Base-by-base conservation (phyloP, 2,888 invertebrate genomes). In the Andrena chrysosceles region DNA sequence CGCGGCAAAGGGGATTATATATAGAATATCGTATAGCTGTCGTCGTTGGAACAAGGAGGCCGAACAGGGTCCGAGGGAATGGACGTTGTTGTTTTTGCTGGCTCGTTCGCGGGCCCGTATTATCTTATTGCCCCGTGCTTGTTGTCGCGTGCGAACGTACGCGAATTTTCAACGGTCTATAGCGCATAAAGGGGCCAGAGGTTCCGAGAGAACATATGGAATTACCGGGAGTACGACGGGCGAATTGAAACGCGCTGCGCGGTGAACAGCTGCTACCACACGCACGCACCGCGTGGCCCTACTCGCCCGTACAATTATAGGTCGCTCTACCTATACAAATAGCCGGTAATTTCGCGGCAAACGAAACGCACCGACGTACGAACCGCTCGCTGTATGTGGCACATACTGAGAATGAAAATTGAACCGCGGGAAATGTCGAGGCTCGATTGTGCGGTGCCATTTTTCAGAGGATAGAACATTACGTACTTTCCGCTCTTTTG, bases 141-240 rank as follows among this genome's bases (percentile, higher is more conserved):
- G 76, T 82, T 72, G 82, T 77, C 72, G 82, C 82, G 66, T 62
- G 82, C 66, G 76, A 81, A 85, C 76, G 73, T 70, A 81, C 72
- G 78, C 49, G 76, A 81, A 86, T 75, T 85, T 81, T 86, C 86
- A 80, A 83, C 83, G 85, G 80, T 75, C 86, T 59, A 20, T 52
- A 48, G 68, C 54, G 66, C 71, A 68, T 72, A 83, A 85, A 85
- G 78, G 72, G 60, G 31, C 35, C 60, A 20, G 16, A 62, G 73
- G 62, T 71, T 80, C 64, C 78, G 23, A 20, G 73, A 68, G 82
- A 85, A 73, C 85, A 79, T 79, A 79, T 83, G 85, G 85, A 85
- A 85, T 86, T 74, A 67, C 73, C 64, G 54, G 23, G 66, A 42
- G 42, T 26, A 59, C 77, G 83, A 85, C 70, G 85, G 69, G 67